Percentiles rank a stretch among this genome's conserved stretches.
Evolutionary conservation across 2,113 vertebrate genomes (phyloP).

Genomic region (Ardeotis arabs): DNA sequence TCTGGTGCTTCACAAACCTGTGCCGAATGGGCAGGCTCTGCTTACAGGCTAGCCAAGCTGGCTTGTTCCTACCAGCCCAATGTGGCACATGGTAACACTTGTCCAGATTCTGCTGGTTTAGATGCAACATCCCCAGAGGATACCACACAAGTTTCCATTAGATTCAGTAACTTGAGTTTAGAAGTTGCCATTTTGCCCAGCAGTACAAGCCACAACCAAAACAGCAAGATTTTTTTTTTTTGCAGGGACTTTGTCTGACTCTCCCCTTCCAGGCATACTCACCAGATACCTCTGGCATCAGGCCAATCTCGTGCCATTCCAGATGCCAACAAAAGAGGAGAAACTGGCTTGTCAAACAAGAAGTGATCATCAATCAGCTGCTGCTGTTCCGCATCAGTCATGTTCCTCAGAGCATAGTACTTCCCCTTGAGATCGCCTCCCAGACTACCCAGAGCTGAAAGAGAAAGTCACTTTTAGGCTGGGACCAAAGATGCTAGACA

Average conservation of each 20-base stretch:
- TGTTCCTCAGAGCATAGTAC: constrained; percentile 93
- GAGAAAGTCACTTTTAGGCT: neutral
- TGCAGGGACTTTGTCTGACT: neutral
- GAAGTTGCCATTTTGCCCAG: neutral
- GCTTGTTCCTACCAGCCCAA: neutral
- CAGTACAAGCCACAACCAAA: neutral
- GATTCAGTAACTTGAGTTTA: neutral
- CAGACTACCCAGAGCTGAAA: constrained; percentile 80
- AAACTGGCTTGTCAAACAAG: constrained; percentile 97
- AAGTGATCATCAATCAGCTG: constrained; percentile 98
- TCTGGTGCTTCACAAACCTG: neutral
- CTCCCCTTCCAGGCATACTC: constrained; percentile 13
- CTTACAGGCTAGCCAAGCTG: neutral
- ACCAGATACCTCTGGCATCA: constrained; percentile 96
- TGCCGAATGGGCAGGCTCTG: neutral
- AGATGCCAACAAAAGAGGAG: constrained; percentile 92
- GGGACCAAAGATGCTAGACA: neutral
- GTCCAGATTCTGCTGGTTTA: neutral
- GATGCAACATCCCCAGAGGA: neutral
- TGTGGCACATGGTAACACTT: neutral
- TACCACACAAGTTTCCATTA: neutral
- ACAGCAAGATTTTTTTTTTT: neutral
- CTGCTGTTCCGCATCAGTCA: constrained; percentile 94
- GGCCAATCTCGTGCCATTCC: constrained; percentile 97
- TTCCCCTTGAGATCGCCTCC: constrained; percentile 92